Percentiles rank a stretch among this genome's conserved stretches.
Evolutionary conservation across 2,113 vertebrate species (phyloP).

Genomic region (Notiomystis cincta): DNA sequence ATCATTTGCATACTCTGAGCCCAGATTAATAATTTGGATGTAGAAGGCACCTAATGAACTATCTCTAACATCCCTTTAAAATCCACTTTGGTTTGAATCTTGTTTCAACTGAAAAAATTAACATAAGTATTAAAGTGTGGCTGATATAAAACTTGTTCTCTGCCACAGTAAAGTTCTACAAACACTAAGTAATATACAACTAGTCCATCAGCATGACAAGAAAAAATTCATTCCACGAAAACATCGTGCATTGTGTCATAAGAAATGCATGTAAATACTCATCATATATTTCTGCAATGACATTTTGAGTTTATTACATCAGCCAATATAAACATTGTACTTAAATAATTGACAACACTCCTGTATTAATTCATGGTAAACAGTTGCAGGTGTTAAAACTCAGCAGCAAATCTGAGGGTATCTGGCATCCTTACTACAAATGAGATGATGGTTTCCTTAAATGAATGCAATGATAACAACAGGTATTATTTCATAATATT

Average conservation of each 20-base stretch:
- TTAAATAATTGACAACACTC: not conserved
- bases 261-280: not conserved
- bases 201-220: not conserved
- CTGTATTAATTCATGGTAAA: not conserved
- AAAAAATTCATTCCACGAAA: not conserved
- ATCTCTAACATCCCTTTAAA: not conserved
- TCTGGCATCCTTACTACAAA: not conserved
- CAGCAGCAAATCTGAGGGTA: not conserved
- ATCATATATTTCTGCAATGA: not conserved
- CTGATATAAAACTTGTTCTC: not conserved
- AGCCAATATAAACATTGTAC: not conserved
- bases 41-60: not conserved
- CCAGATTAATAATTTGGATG: not conserved
- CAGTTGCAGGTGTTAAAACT: not conserved
- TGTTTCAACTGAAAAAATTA: not conserved
- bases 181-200: not conserved
- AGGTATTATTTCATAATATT: not conserved
- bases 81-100: not conserved
- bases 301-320: not conserved
- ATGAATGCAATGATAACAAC: not conserved
- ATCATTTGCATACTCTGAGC: not conserved
- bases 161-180: not conserved
- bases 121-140: not conserved
- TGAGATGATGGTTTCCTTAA: not conserved
- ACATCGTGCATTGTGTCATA: fast-evolving